These are phyloP conservation scores for Mechanitis mazaeus DNA, from an alignment of 2,888 invertebrate genomes.

Conservation along the genomic window DNA sequence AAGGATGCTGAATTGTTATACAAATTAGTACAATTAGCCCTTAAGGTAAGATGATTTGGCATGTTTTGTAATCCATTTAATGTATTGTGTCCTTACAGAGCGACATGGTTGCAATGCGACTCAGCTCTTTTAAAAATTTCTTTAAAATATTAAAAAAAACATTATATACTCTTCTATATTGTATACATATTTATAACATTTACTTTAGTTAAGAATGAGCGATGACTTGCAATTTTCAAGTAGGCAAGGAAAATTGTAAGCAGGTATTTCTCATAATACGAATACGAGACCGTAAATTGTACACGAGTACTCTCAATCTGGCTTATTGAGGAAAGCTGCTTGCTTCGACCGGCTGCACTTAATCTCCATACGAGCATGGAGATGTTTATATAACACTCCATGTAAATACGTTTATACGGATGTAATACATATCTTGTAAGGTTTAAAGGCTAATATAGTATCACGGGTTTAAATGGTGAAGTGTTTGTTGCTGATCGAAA, in stretches of 20 bases:
- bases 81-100: too few species aligned
- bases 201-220: background rate
- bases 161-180: background rate
- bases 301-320: conserved; percentile 35
- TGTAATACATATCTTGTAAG: conserved; percentile 9
- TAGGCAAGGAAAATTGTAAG: conserved; percentile 7
- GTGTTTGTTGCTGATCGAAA: too few species aligned
- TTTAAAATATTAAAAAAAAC: too few species aligned
- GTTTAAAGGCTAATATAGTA: conserved; percentile 2
- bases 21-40: too few species aligned
- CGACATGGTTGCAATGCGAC: too few species aligned
- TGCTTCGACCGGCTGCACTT: conserved; percentile 53
- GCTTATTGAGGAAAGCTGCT: conserved; percentile 59
- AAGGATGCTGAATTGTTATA: too few species aligned
- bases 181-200: background rate
- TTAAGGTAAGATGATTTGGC: too few species aligned
- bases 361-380: conserved; percentile 30
- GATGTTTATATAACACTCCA: conserved; percentile 38
- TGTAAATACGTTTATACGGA: conserved; percentile 9
- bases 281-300: conserved; percentile 36
- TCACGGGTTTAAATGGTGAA: background rate
- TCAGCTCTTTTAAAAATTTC: too few species aligned
- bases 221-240: background rate
- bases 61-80: too few species aligned
- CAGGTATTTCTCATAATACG: conserved; percentile 16